A percentile compares a stretch with the other conserved stretches of the same genome.
Evolutionary conservation across 2,888 invertebrate genomes (phyloP).

Genomic region (Platycnemis pennipes): DNA sequence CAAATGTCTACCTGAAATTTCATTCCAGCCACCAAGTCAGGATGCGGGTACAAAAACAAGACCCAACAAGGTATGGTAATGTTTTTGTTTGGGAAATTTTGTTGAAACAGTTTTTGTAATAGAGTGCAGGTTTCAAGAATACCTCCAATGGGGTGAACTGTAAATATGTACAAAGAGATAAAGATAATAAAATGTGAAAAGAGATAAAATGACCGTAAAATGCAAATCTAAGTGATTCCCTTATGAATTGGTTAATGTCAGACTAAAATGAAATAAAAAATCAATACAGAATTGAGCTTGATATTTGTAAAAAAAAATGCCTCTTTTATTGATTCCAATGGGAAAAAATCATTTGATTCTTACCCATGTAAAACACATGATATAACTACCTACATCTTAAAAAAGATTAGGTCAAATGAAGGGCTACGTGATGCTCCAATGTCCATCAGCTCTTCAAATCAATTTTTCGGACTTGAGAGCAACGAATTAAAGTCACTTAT

Average conservation of each 20-base stretch:
- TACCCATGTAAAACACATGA: no score
- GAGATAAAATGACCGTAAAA: background rate
- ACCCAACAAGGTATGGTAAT: conserved; percentile 57
- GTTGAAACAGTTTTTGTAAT: background rate
- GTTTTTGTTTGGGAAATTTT: background rate
- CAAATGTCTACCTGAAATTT: conserved; percentile 54
- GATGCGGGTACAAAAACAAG: conserved; percentile 55
- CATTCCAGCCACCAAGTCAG: conserved; percentile 50
- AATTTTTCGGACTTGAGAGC: no score
- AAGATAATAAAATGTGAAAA: background rate
- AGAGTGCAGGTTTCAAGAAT: background rate
- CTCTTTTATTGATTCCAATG: no score
- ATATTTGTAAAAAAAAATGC: no score
- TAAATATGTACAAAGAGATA: background rate
- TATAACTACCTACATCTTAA: no score
- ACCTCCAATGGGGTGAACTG: background rate
- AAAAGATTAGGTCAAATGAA: no score
- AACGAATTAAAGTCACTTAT: background rate
- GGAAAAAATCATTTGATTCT: no score
- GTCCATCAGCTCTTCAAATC: no score
- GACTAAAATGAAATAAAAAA: no score
- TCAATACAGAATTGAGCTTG: no score
- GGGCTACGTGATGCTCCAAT: no score
- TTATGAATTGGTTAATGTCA: no score
- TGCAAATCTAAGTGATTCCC: background rate